Evolutionary conservation across 2,888 invertebrate species (phyloP), one percentile per base, ranked within the genome.

Genomic region (Cephalotes varians): DNA sequence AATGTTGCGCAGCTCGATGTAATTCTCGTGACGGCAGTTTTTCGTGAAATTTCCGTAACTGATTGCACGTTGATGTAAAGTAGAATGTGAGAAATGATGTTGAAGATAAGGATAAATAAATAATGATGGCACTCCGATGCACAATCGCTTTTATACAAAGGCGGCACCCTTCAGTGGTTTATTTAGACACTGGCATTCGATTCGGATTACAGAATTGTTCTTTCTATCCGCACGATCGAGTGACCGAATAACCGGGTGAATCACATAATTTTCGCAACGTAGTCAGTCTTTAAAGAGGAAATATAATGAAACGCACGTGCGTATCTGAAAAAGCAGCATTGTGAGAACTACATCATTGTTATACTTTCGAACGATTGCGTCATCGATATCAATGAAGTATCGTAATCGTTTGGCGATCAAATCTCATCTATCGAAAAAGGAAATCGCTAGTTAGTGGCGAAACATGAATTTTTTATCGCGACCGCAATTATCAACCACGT

Each of bases 401-500:
- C 31, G n/a, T n/a, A n/a, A 60, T 18, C 21, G 10, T 34, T 18
- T 34, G 18, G 5, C 10, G 31, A 60, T 62, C 37, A 37, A 49
- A 34, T 37, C 49, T 10, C 18, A 4, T 51, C 64, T 64, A 51
- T 31, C 21, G 31, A 44, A 49, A 18, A 4, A 54, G 71, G 54
- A 77, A 77, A 40, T 54, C 3, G 69, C 28, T 54, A 25, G 34
- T 64, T 34, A 69, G 37, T 54, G 51, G 18, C 15, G 21, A 54
- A 58, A 69, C 15, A 40, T 69, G 62, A 28, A 44, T 49, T 34
- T n/a, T 25, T 79, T 82, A 79, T 82, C 82, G 21, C 6, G 21
- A 9, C 9, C 21, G 3, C 31, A 56, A 54, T 82, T 60, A 82
- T 51, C 28, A 65, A 40, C 34, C 28, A 9, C 77, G 21, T 37